Percentiles rank a stretch among this genome's conserved stretches.
Evolutionary conservation across 2,113 vertebrate genomes (phyloP).

Genomic region (Excalfactoria chinensis): DNA sequence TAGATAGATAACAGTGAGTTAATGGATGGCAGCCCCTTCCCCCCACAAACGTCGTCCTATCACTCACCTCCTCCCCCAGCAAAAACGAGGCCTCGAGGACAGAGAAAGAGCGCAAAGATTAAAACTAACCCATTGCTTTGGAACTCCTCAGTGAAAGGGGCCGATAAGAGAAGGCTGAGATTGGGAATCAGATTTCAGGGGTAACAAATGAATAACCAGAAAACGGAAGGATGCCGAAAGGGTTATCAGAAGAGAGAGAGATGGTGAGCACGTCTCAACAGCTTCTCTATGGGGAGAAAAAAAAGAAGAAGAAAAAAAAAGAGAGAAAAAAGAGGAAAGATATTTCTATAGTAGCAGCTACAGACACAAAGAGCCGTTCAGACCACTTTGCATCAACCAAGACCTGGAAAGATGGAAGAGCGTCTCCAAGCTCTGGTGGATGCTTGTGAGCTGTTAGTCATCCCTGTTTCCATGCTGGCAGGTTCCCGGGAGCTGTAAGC

Average conservation of each 20-base stretch:
- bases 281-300: background rate
- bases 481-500: background rate
- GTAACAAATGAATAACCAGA: constrained; percentile 53
- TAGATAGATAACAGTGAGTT: constrained; percentile 36
- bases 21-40: constrained; percentile 61
- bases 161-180: constrained; percentile 54
- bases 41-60: background rate
- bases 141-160: constrained; percentile 16
- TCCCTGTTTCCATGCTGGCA: constrained; percentile 11
- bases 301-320: background rate
- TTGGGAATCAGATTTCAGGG: constrained; percentile 60
- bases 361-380: constrained; percentile 35
- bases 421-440: background rate
- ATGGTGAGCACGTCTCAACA: constrained; percentile 45
- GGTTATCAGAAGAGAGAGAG: constrained; percentile 27
- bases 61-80: constrained; percentile 46
- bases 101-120: constrained; percentile 29
- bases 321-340: background rate
- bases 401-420: background rate
- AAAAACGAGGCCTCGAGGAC: constrained; percentile 40
- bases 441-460: background rate
- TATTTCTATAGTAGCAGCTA: background rate
- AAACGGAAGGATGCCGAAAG: constrained; percentile 48
- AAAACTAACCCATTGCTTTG: constrained; percentile 50
- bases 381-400: background rate